Base-by-base conservation (phyloP, 2,797 vertebrate species). In the Coregonus sp. region DNA sequence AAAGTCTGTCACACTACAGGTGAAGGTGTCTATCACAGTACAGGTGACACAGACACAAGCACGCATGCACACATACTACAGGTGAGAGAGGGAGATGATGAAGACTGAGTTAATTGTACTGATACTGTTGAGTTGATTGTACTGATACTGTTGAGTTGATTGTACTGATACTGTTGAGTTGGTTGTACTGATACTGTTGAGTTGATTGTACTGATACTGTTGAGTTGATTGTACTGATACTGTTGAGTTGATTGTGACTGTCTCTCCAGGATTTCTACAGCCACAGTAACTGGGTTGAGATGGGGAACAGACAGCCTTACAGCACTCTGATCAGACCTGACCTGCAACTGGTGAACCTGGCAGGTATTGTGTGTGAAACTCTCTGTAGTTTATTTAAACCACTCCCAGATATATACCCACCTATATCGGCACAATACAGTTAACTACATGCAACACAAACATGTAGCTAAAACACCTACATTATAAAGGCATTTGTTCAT, bases 281-380 rank as follows among this genome's bases (percentile, higher is more conserved):
- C 73, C 92, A 93, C 85, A 93, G 92, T 82, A 93, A 93, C 83
- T 93, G 92, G 92, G 87, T 93, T 66, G 92, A 93, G 80, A 71
- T 92, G 80, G 87, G 87, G 4, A 88, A 89, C 40, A 80, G 2
- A 0, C 31, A 31, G 18, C 91, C 92, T 6, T 88, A 89, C 79
- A 70, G 75, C 2, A 31, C 56, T 12, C 83, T 94, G 54, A 90
- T 92, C 81, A 74, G 0, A 74, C 82, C 91, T 14, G 83, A 89
- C 25, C 61, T 82, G 56, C 80, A 68, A 3, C 74, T 94, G 1
- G 56, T 84, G 0, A 92, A 89, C 67, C 70, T 91, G 66, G 91
- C 92, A 89, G 92, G 92, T 93, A 31, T 4, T 12, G 1, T 25
- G 9, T 18, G 15, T 54, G 4, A 33, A 33, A 72, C 1, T 6